Evolutionary conservation across 2,113 vertebrate genomes (phyloP).

Genomic region (Scomber japonicus): DNA sequence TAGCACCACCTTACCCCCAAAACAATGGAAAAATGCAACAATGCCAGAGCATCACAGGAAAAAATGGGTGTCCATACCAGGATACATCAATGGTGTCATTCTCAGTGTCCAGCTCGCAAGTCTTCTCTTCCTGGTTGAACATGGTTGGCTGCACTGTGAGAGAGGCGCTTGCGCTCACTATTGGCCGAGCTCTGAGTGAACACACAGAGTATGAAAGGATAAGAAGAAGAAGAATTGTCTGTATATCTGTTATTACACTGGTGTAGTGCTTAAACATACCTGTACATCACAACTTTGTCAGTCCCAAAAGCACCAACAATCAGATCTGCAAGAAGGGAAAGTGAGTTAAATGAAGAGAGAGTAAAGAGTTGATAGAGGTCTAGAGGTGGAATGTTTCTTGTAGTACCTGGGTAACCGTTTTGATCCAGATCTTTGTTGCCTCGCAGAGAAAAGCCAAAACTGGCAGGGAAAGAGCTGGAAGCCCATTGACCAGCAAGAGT

Average conservation of each 20-base stretch:
- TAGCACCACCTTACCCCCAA: too few relatives aligned
- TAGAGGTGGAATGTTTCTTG: neutral
- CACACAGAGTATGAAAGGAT: neutral
- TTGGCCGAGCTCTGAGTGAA: slow-evolving; percentile 89
- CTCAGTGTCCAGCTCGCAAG: slow-evolving; percentile 78
- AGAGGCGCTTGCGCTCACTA: slow-evolving; percentile 87
- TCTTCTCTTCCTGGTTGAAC: slow-evolving; percentile 93
- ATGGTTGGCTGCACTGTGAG: slow-evolving; percentile 89
- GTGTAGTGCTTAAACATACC: slow-evolving; percentile 77
- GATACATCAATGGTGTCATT: slow-evolving; percentile 81
- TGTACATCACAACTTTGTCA: slow-evolving; percentile 90
- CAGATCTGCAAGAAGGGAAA: slow-evolving; percentile 84
- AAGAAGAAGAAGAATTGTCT: neutral
- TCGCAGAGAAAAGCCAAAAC: slow-evolving; percentile 90
- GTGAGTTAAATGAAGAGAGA: neutral
- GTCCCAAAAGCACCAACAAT: slow-evolving; percentile 93
- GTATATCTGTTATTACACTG: neutral
- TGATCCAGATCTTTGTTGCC: slow-evolving; percentile 90
- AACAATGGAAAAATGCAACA: too few relatives aligned
- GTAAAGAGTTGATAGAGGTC: too few relatives aligned
- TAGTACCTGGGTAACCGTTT: slow-evolving; percentile 92
- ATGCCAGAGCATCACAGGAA: neutral
- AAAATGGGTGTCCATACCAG: slow-evolving; percentile 82
- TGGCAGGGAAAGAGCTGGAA: slow-evolving; percentile 82
- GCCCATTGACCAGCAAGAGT: slow-evolving; percentile 89